A percentile compares a stretch with the other conserved stretches of the same genome.
Conservation (phyloP, 2,888 invertebrate species). For the Neoitamus cyanurus region DNA sequence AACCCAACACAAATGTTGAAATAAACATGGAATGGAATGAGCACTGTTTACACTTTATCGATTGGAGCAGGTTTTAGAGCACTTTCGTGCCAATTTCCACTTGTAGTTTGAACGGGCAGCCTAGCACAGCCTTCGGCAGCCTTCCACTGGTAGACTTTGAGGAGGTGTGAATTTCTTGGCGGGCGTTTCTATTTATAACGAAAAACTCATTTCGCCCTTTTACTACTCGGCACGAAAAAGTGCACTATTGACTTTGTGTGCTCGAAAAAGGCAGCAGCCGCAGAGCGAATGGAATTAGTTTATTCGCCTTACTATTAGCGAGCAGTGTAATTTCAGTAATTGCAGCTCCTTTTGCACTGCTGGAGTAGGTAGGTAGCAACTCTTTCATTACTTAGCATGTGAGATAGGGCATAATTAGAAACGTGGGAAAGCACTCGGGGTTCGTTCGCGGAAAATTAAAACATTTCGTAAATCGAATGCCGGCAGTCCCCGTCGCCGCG, state of each 20-base stretch:
- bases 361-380: not conserved
- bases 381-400: not conserved
- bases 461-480: not conserved
- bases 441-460: not conserved
- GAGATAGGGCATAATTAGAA: not conserved
- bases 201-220: not conserved
- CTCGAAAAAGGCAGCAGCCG: not conserved
- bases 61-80: not conserved
- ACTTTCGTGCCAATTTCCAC: not conserved
- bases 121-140: not conserved
- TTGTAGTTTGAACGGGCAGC: not conserved
- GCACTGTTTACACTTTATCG: constrained; percentile 1
- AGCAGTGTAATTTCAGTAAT: not conserved
- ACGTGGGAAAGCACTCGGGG: not conserved
- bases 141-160: not conserved
- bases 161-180: not conserved
- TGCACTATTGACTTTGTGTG: not conserved
- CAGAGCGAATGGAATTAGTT: not conserved
- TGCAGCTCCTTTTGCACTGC: not conserved
- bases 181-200: not conserved
- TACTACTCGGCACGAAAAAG: not conserved
- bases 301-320: not conserved
- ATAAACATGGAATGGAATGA: not conserved
- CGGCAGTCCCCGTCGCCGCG: not conserved
- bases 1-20: not conserved